Conservation (phyloP, 2,113 vertebrate genomes). For the Corvus cornix region DNA sequence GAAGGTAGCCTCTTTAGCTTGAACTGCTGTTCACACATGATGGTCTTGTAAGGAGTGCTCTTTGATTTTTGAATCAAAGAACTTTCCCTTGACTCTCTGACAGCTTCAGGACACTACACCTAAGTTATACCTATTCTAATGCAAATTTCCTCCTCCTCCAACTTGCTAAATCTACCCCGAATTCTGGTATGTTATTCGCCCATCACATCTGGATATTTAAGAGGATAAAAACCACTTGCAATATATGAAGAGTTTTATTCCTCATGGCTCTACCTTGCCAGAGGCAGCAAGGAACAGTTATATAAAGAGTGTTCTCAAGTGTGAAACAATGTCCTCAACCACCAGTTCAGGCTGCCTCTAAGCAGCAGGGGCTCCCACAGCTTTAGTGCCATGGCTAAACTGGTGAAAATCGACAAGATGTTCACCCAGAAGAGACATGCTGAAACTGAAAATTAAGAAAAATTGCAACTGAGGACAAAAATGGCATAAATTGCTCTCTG, state of each 20-base stretch:
- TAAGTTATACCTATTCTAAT: background rate
- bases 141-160: background rate
- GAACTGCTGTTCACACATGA: background rate
- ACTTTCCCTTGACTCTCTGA: background rate
- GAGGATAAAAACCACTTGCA: background rate
- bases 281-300: background rate
- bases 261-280: background rate
- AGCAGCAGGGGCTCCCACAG: background rate
- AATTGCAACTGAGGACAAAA: background rate
- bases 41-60: background rate
- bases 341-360: background rate
- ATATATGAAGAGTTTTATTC: background rate
- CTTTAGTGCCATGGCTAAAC: background rate
- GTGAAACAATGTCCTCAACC: background rate
- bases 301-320: background rate
- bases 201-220: background rate
- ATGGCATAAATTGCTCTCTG: background rate
- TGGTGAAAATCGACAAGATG: background rate
- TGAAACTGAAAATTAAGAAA: background rate
- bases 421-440: background rate
- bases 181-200: background rate
- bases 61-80: constrained; percentile 20
- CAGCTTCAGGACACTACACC: background rate
- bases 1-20: background rate
- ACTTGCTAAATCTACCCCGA: background rate